Conservation (phyloP, 2,888 invertebrate genomes). For the Enoplolaimus lenunculus region DNA sequence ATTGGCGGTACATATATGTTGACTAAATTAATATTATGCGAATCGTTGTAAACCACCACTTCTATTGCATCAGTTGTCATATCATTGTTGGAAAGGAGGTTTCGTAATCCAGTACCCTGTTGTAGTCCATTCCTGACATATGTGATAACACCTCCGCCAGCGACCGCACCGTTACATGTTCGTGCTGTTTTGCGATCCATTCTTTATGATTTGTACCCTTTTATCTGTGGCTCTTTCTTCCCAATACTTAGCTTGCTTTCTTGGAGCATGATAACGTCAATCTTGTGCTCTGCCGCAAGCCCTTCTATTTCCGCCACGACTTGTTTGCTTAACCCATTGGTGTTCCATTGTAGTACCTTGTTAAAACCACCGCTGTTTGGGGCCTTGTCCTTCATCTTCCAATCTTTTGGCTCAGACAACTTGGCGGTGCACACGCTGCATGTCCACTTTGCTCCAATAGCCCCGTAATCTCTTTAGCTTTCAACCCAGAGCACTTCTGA, state of each 20-base stretch:
- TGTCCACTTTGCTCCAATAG: no score
- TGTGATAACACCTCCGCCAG: not conserved
- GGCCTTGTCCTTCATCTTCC: no score
- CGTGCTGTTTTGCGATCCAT: constrained; percentile 12
- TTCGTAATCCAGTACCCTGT: not conserved
- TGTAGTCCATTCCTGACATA: not conserved
- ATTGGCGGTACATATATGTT: constrained; percentile 13
- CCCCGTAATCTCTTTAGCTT: not conserved
- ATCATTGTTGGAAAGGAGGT: not conserved
- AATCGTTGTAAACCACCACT: not conserved
- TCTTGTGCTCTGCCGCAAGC: not conserved
- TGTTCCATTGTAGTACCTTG: constrained; percentile 8
- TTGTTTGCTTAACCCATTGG: not conserved
- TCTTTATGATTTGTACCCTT: not conserved
- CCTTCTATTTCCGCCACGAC: not conserved
- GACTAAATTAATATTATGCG: constrained; percentile 1
- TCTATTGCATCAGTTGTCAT: constrained; percentile 5
- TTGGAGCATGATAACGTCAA: not conserved
- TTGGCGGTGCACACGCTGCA: no score
- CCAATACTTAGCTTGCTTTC: not conserved
- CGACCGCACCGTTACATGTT: not conserved
- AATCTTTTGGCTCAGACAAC: no score
- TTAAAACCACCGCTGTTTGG: no score
- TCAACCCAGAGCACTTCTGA: not conserved
- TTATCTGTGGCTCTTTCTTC: not conserved